Base-by-base conservation (phyloP, 1,140 invertebrate species). In the Pinna nobilis region DNA sequence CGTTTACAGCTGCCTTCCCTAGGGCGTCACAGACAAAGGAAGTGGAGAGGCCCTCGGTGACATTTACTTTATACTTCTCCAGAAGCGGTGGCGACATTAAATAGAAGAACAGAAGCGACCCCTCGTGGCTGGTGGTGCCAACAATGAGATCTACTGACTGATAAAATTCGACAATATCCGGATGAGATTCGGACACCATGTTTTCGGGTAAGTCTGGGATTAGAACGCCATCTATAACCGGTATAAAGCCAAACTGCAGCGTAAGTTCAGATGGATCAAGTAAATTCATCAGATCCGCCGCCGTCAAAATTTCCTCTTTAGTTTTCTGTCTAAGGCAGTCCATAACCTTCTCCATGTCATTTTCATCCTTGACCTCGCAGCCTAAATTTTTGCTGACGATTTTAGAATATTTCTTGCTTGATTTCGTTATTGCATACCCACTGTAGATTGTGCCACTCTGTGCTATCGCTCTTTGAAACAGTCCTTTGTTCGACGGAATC, bases 401-500 rank as follows among this genome's bases (percentile, higher is more conserved):
- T n/a, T n/a, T n/a, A n/a, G n/a, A n/a, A n/a, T 9, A 57, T 33
- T 33, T 9, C 53, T 33, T 13, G 53, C 25, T 18, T 57, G 32
- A 13, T 13, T 33, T 32, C 53, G 30, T 32, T 33, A 33, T 32
- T 0, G 6, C 6, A 28, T 1, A n/a, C 53, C 53, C 7, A 57
- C 25, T 18, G 25, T 32, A 13, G 53, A 57, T 47, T 11, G 50
- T 37, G 4, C 69, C 69, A 30, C 70, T 72, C 23, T 65, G 33
- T 35, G 53, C 20, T 18, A 72, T 65, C 7, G 61, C 70, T 11
- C 63, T 23, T 33, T 64, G 47, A 25, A 72, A 72, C 18, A 72
- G 13, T 7, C 51, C 49, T 35, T 57, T 72, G 30, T 61, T 72
- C 18, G 35, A 59, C 5, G 70, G 69, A 13, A 76, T 78, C 4